phyloP scores from a whole-genome alignment of 2,113 vertebrate species.

The Axis porcinus region DNA sequence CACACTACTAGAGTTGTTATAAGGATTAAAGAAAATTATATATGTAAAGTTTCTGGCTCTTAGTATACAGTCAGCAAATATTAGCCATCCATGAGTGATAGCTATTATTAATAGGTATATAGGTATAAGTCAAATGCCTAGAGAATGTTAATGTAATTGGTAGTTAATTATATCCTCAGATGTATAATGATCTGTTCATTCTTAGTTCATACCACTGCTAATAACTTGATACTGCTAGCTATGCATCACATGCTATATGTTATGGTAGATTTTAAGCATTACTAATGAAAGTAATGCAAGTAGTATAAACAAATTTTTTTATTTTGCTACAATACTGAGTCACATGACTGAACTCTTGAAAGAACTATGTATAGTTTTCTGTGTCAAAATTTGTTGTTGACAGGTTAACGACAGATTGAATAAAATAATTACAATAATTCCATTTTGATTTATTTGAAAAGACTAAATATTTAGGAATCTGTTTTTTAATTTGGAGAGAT shows the following conservation, averaged over 20 bases:
- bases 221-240: not conserved
- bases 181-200: not conserved
- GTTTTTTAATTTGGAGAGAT: not conserved
- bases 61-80: not conserved
- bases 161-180: not conserved
- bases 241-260: not conserved
- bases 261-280: not conserved
- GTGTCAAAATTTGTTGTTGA: not conserved
- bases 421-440: not conserved
- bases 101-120: not conserved
- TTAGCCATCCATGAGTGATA: not conserved
- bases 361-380: not conserved
- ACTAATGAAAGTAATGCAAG: not conserved
- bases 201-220: not conserved
- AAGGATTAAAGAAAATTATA: not conserved
- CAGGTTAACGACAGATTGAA: not conserved
- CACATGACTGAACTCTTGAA: not conserved
- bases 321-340: not conserved
- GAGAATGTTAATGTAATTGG: not conserved
- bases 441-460: not conserved
- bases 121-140: not conserved
- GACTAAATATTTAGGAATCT: not conserved
- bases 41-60: not conserved
- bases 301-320: not conserved
- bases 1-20: not conserved